These are phyloP conservation scores for Hetaerina americana DNA, from an alignment of 1,140 invertebrate genomes.

Conservation along the genomic window DNA sequence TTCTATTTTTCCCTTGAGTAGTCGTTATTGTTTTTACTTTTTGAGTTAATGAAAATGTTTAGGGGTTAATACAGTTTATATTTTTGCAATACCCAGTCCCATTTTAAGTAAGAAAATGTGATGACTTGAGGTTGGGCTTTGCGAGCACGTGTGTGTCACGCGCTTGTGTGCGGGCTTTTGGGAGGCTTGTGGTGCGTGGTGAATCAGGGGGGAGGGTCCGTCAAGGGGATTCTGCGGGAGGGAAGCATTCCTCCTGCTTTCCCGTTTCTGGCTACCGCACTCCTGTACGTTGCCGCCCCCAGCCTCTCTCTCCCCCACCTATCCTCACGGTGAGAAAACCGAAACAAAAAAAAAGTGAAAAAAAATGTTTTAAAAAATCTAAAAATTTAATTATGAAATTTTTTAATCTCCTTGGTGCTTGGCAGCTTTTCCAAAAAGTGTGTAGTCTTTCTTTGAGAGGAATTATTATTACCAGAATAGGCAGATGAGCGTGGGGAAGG, in stretches of 20 bases:
- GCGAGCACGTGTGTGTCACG: not conserved
- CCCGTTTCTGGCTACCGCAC: too few relatives aligned
- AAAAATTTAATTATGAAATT: slow-evolving; percentile 1
- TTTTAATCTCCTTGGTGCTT: not conserved
- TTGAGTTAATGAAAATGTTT: slow-evolving; percentile 3
- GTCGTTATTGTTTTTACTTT: slow-evolving; percentile 4
- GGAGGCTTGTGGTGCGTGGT: not conserved
- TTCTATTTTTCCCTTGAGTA: slow-evolving; percentile 4
- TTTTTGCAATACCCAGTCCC: not conserved
- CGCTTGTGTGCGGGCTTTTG: not conserved
- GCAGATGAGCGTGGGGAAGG: not conserved
- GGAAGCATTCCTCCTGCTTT: not conserved
- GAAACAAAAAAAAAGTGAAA: not conserved
- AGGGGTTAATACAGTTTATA: not conserved
- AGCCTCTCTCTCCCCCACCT: not conserved
- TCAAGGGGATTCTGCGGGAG: not conserved
- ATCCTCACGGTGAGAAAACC: not conserved
- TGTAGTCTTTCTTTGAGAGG: not conserved
- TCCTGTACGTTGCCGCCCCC: too few relatives aligned
- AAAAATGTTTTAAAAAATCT: not conserved
- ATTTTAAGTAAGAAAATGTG: slow-evolving; percentile 1
- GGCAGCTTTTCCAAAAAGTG: not conserved
- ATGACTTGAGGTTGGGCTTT: not conserved
- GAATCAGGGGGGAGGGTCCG: not conserved
- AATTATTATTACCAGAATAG: not conserved